phyloP scores from a whole-genome alignment of 2,797 vertebrate genomes.

The Amazona finschi region DNA sequence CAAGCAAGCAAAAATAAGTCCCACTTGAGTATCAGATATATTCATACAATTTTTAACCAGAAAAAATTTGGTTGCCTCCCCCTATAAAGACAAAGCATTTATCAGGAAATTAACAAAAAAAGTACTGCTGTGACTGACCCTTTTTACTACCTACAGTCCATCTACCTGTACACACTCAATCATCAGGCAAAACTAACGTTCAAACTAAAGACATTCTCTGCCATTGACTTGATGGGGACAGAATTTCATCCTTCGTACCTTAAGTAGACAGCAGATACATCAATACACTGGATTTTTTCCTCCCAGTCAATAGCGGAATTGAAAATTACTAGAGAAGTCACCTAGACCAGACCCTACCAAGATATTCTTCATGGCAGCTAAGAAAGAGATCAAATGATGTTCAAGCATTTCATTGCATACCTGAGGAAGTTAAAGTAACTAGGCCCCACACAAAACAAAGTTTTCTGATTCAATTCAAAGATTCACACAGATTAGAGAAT shows the following conservation, averaged over 20 bases:
- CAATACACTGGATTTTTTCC: background rate
- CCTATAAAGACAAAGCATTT: background rate
- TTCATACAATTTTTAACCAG: background rate
- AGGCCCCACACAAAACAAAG: background rate
- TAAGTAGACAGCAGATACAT: background rate
- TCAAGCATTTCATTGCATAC: background rate
- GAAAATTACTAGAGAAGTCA: background rate
- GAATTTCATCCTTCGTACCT: background rate
- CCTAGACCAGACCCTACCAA: background rate
- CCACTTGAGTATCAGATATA: background rate
- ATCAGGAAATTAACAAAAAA: fast-evolving
- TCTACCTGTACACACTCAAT: background rate
- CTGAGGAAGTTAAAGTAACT: background rate
- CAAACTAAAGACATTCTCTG: background rate
- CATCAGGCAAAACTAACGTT: background rate
- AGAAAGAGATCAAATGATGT: background rate
- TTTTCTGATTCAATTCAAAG: background rate
- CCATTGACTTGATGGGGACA: background rate
- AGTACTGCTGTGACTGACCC: background rate
- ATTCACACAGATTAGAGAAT: background rate
- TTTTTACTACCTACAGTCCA: background rate
- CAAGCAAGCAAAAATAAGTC: background rate
- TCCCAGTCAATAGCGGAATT: background rate
- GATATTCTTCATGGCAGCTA: background rate
- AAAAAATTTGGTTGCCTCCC: background rate